Evolutionary conservation across 2,888 invertebrate species (phyloP), one percentile per base, ranked within the genome.

Genomic region (Bedellia somnulentella): DNA sequence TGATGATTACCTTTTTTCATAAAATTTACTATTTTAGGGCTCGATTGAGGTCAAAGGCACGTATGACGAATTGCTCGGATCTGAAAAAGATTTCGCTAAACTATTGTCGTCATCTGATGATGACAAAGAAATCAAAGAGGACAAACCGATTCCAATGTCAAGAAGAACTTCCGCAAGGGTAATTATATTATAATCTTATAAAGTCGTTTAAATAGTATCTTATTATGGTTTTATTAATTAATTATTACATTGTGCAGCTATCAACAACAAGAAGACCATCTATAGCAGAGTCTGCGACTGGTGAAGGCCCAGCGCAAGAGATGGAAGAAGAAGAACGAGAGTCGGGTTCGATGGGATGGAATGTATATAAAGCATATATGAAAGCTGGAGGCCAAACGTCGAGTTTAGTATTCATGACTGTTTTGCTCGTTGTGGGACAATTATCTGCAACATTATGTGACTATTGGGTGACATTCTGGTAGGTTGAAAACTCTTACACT

Each of bases 401-500:
- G 5, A 53, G 77, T 1, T 57, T 86, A 0, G 15, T 61, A 1
- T 56, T 80, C 18, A 77, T 85, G 45, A 45, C 79, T 1, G 15
- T 80, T 0, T 55, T 86, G 0, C 80, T 85, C 21, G 35, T 87
- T 0, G 35, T 84, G 5, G 80, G 86, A 0, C 86, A 89, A 49
- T 49, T 79, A 0, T 68, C 83, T 5, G 82, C 86, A 1, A 87
- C 85, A 21, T 80, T 82, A 0, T 82, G 83, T 5, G 90, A 90
- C 49, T 89, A 83, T 44, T 90, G 87, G 78, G 80, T 89, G 6
- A 85, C 86, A 4, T 82, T 81, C 47, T 90, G 89, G 88, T 83
- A 53, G 45, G 48, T 35, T 18, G 18, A 14, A 27, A 10, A 26
- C 8, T n/a, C 26, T 26, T n/a, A n/a, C n/a, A n/a, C n/a, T n/a